Evolutionary conservation across 2,888 invertebrate species (phyloP), one percentile per base, ranked within the genome.

Genomic region (Folsomia manolachei): DNA sequence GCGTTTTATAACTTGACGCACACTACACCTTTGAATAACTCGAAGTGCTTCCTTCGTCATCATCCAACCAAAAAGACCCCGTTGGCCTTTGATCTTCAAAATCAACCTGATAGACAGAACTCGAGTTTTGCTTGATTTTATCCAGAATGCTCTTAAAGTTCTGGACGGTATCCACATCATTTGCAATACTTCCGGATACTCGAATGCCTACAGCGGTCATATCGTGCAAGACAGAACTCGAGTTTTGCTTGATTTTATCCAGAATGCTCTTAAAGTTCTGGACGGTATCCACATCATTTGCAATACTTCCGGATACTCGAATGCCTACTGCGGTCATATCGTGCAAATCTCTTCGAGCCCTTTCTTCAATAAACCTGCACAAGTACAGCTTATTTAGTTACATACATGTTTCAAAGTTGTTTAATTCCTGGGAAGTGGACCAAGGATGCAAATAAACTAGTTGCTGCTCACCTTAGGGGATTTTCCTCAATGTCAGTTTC

Each of bases 1-100:
- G 39, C 23, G 53, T 70, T 9, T 63, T 14, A 62, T n/a, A 7
- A 18, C 25, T 69, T 23, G 24, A 2, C n/a, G 1, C n/a, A 27
- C n/a, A 24, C 63, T 64, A 69, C 73, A 72, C 80, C 53, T 75
- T 75, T 80, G 89, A 88, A 84, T 97, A 97, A 79, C 90, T 88
- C 84, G 91, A 91, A 69, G 91, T 92, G 88, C 93, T 90, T 63
- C 91, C 91, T 82, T 91, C 89, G 1, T 93, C 86, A 84, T 93
- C 92, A 73, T 87, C 87, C 70, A 93, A 85, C 81, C 89, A 88
- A 85, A 93, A 95, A 52, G 90, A 88, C 9, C 94, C 95, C 82
- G 88, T 88, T 1, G 89, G 88, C 78, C 85, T 85, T 83, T 92
- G 91, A 66, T 90, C 84, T 84, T 92, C 91, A 64, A 89, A 81